Evolutionary conservation across 2,797 vertebrate genomes (phyloP).

Genomic region (Prionace glauca): DNA sequence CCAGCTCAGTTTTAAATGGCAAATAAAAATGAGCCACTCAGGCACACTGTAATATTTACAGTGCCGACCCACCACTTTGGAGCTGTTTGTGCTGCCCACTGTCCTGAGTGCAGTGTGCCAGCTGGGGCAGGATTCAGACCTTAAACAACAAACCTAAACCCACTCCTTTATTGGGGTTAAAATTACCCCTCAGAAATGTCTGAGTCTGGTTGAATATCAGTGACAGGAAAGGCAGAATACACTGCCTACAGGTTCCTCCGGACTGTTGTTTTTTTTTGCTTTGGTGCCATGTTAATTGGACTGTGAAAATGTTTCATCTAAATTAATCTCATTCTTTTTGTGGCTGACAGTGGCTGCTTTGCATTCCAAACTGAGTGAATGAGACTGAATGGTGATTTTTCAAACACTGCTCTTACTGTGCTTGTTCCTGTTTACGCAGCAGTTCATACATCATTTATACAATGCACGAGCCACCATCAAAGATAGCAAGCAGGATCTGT

Average conservation of each 20-base stretch:
- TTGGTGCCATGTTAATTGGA: not conserved
- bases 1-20: not conserved
- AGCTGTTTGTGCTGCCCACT: not conserved
- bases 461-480: not conserved
- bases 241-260: not conserved
- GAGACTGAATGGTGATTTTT: conserved; percentile 16
- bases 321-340: conserved; percentile 31
- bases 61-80: no score
- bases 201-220: not conserved
- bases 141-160: not conserved
- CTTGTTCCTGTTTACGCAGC: not conserved
- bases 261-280: not conserved
- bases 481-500: not conserved
- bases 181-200: not conserved
- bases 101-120: no score
- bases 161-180: not conserved
- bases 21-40: not conserved
- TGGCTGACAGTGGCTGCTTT: not conserved
- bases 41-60: not conserved
- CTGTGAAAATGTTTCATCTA: conserved; percentile 20
- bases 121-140: not conserved
- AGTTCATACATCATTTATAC: conserved; percentile 7
- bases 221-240: not conserved
- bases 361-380: conserved; percentile 2
- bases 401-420: conserved; percentile 6